phyloP scores from a whole-genome alignment of 2,797 vertebrate genomes.

The Alectoris magna region DNA sequence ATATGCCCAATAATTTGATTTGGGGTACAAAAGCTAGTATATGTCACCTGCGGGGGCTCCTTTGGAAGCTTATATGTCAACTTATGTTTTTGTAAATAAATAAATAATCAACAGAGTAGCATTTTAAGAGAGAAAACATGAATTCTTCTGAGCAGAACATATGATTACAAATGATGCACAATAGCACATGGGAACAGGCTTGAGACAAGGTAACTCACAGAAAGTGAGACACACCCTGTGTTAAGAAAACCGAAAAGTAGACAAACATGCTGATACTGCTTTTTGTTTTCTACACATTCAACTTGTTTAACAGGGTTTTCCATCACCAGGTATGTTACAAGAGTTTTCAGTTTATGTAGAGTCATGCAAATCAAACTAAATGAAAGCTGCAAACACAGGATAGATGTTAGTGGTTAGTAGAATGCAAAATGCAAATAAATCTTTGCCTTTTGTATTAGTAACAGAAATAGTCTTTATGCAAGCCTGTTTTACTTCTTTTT shows the following conservation, averaged over 20 bases:
- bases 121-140: neutral
- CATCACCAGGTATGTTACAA: neutral
- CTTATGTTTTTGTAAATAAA: neutral
- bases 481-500: neutral
- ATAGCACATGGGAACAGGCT: neutral
- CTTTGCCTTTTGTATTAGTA: conserved; percentile 6
- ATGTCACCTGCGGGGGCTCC: neutral
- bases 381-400: conserved; percentile 31
- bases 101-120: neutral
- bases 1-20: neutral
- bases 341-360: neutral
- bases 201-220: neutral
- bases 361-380: conserved; percentile 52
- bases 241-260: conserved; percentile 27
- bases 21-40: neutral
- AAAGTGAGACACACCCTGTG: neutral
- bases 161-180: neutral
- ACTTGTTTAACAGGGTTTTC: neutral
- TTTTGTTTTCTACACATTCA: conserved; percentile 32
- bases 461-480: neutral
- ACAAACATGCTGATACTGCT: conserved; percentile 39
- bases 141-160: neutral
- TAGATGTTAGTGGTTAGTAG: conserved; percentile 29
- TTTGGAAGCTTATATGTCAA: neutral
- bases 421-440: conserved; percentile 27